Conservation (phyloP, 2,113 vertebrate species). For the Marmota monax region DNA sequence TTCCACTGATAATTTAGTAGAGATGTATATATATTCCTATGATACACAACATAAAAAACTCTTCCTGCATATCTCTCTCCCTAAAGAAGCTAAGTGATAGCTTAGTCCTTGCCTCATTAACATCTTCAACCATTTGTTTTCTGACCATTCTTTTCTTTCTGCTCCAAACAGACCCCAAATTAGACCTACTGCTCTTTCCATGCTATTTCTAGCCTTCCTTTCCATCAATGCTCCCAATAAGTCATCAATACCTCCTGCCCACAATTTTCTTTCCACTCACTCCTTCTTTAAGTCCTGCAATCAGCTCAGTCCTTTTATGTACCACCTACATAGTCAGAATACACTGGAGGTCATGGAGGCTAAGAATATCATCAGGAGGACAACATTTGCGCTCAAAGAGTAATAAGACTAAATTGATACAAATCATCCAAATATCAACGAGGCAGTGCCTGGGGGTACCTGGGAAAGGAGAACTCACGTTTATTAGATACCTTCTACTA, state of each 20-base stretch:
- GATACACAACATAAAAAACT: not conserved
- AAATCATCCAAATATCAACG: not conserved
- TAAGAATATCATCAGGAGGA: not conserved
- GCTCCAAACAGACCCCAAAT: not conserved
- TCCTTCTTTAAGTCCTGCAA: not conserved
- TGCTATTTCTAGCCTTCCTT: conserved; percentile 13
- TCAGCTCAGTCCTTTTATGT: not conserved
- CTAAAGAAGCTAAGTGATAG: conserved; percentile 4
- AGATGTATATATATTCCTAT: not conserved
- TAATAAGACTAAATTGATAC: conserved; percentile 2
- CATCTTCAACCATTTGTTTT: not conserved
- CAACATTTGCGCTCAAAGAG: not conserved
- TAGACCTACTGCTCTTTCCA: conserved; percentile 12
- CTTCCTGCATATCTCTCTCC: not conserved
- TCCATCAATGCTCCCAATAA: not conserved
- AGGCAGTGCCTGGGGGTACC: not conserved
- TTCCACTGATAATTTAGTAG: not conserved
- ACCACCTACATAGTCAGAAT: not conserved
- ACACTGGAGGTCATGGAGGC: not conserved
- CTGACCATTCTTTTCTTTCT: not conserved
- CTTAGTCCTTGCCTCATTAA: not conserved
- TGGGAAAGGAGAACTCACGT: not conserved
- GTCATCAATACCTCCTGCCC: not conserved
- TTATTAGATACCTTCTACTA: not conserved
- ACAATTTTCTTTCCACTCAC: conserved; percentile 51